Conservation (phyloP, 2,888 invertebrate species). For the Chalcis sispes region DNA sequence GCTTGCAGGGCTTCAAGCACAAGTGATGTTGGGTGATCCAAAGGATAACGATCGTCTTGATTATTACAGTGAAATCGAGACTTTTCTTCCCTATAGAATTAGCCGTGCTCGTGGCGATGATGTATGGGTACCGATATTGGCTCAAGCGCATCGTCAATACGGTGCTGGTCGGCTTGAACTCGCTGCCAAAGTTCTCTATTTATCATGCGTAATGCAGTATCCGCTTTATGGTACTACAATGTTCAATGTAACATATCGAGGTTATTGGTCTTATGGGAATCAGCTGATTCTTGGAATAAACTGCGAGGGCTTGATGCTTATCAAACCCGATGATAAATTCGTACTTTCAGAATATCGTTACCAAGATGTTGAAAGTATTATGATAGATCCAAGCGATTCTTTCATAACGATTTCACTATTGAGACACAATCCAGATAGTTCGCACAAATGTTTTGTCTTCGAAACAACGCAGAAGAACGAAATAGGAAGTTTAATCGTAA, state of each 20-base stretch:
- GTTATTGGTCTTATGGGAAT: conserved; percentile 93
- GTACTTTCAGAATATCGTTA: conserved; percentile 94
- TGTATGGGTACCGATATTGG: conserved; percentile 91
- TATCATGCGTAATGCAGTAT: conserved; percentile 97
- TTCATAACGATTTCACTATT: conserved; percentile 93
- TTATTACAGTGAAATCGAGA: conserved; percentile 93
- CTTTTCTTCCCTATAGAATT: conserved; percentile 91
- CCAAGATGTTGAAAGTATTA: conserved; percentile 92
- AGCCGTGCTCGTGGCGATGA: conserved; percentile 87
- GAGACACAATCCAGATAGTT: conserved; percentile 82
- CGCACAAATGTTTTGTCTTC: conserved; percentile 93
- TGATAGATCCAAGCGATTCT: conserved; percentile 93
- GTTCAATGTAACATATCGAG: conserved; percentile 93
- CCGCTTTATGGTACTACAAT: conserved; percentile 92
- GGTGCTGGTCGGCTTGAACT: conserved; percentile 94
- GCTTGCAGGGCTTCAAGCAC: conserved; percentile 94
- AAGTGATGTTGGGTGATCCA: conserved; percentile 94
- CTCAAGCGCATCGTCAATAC: conserved; percentile 92
- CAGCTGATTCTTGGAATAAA: conserved; percentile 87
- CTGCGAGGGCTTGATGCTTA: conserved; percentile 92
- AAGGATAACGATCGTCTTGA: conserved; percentile 87
- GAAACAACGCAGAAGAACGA: conserved; percentile 93
- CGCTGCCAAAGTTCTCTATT: conserved; percentile 93
- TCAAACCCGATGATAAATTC: conserved; percentile 94
- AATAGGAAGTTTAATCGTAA: conserved; percentile 93